Percentiles rank a stretch among this genome's conserved stretches.
phyloP scores from a whole-genome alignment of 2,888 invertebrate genomes.

The Stegophylla sp. region DNA sequence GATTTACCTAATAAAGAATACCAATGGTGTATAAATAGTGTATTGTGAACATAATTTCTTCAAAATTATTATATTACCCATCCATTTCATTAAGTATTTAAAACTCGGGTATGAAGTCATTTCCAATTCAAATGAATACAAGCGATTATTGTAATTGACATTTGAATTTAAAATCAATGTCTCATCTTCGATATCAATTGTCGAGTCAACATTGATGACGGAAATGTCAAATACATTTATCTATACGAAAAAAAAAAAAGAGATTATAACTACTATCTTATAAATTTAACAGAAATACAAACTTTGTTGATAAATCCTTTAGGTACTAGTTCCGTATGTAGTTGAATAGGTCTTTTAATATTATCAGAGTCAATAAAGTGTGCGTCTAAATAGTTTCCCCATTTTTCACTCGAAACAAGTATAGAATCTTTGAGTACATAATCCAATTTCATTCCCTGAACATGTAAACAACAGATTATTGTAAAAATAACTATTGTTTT shows the following conservation, averaged over 20 bases:
- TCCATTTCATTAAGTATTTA: constrained; percentile 11
- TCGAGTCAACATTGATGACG: background rate
- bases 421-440: constrained; percentile 21
- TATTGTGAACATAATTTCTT: background rate
- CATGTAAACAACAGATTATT: background rate
- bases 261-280: background rate
- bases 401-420: constrained; percentile 9
- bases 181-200: constrained; percentile 8
- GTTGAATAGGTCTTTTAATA: background rate
- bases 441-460: constrained; percentile 39
- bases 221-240: constrained; percentile 19
- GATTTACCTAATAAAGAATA: constrained; percentile 31
- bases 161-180: background rate
- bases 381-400: constrained; percentile 33
- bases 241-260: background rate
- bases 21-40: background rate
- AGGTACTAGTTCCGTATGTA: constrained; percentile 17
- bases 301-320: constrained; percentile 13
- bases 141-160: constrained; percentile 26
- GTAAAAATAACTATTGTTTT: background rate
- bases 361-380: constrained; percentile 11
- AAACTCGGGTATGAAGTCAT: constrained; percentile 5
- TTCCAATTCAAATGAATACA: background rate
- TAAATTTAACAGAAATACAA: background rate
- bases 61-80: background rate